Evolutionary conservation across 2,888 invertebrate genomes (phyloP).

Genomic region (Callyntrura sp.): DNA sequence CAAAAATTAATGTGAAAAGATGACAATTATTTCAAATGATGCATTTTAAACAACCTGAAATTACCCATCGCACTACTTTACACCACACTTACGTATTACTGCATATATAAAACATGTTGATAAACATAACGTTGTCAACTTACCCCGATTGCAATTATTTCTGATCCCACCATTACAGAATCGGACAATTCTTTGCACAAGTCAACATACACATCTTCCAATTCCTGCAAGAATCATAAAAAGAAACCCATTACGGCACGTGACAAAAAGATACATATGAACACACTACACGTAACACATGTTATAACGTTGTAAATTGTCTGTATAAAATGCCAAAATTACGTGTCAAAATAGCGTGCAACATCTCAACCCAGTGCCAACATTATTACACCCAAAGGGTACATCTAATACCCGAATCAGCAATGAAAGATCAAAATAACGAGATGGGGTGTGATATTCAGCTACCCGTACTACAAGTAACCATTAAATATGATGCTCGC

Average conservation of each 20-base stretch:
- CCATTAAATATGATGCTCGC: neutral
- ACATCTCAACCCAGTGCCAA: no score
- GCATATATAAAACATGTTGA: neutral
- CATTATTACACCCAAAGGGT: no score
- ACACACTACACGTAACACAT: neutral
- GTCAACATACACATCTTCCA: slow-evolving; percentile 97
- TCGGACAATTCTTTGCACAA: slow-evolving; percentile 95
- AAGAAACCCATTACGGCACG: neutral
- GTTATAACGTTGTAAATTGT: neutral
- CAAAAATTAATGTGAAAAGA: neutral
- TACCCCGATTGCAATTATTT: slow-evolving; percentile 91
- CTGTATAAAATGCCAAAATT: neutral
- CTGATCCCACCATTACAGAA: slow-evolving; percentile 94
- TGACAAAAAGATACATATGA: neutral
- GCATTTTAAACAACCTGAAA: neutral
- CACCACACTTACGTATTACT: neutral
- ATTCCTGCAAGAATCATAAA: slow-evolving; percentile 89
- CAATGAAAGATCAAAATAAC: no score
- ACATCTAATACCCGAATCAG: no score
- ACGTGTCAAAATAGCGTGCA: neutral
- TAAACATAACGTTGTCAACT: slow-evolving; percentile 36
- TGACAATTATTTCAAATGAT: neutral
- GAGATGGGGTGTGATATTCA: no score
- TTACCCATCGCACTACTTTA: neutral
- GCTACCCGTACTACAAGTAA: no score